Percentiles rank a stretch among this genome's conserved stretches.
Conservation (phyloP, 2,888 invertebrate genomes). For the Ophion ventricosus region DNA sequence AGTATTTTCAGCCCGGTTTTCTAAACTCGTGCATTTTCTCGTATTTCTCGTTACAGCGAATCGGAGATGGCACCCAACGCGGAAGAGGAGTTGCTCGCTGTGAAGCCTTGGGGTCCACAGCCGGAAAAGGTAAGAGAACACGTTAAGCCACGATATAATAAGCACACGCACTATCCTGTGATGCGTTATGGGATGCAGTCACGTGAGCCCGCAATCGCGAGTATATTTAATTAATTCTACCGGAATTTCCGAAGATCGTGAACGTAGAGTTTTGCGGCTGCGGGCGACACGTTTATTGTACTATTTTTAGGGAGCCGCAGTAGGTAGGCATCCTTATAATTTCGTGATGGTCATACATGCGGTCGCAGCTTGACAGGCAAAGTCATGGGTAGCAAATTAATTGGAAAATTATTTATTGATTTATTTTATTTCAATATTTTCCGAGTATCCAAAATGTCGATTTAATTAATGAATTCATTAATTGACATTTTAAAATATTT, state of each 20-base stretch:
- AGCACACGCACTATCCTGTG: constrained; percentile 19
- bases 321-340: too few relatives aligned
- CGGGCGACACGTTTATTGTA: too few relatives aligned
- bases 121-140: constrained; percentile 78
- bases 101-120: constrained; percentile 79
- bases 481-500: too few relatives aligned
- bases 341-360: too few relatives aligned
- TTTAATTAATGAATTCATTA: too few relatives aligned
- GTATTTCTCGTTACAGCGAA: constrained; percentile 77
- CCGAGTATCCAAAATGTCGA: neutral
- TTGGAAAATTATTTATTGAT: neutral
- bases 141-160: constrained; percentile 51
- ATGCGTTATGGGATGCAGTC: constrained; percentile 53
- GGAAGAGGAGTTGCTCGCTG: constrained; percentile 81
- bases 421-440: constrained; percentile 12
- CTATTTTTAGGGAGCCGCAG: too few relatives aligned
- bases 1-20: constrained; percentile 40
- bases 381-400: neutral
- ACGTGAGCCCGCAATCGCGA: constrained; percentile 62
- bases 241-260: constrained; percentile 9
- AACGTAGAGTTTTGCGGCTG: too few relatives aligned
- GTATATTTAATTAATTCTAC: constrained; percentile 67
- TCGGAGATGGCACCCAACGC: constrained; percentile 83
- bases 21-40: constrained; percentile 52
- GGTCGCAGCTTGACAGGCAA: constrained; percentile 1